These are phyloP conservation scores for Albula glossodonta DNA, from an alignment of 2,113 vertebrate species.

Conservation along the genomic window DNA sequence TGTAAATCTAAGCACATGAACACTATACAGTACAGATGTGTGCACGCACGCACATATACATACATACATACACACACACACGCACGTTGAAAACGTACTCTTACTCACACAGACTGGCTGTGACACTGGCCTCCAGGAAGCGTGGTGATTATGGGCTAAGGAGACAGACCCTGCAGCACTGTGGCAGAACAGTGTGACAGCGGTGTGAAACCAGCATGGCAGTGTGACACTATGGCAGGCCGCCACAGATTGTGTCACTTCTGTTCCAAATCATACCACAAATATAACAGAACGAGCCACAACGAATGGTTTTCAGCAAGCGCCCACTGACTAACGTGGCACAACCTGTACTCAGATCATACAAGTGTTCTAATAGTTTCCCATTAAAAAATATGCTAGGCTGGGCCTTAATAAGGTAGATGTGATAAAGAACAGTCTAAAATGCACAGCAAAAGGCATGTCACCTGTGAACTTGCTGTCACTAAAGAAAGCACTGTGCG, in stretches of 20 bases:
- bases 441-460: not conserved
- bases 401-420: not conserved
- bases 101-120: conserved; percentile 2
- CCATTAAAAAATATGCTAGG: not conserved
- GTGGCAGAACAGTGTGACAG: conserved; percentile 7
- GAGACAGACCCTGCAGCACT: not conserved
- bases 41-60: conserved; percentile 38
- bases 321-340: not conserved
- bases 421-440: not conserved
- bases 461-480: not conserved
- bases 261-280: not conserved
- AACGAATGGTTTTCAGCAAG: not conserved
- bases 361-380: not conserved
- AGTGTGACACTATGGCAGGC: not conserved
- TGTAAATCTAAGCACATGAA: not conserved
- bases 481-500: not conserved
- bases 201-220: not conserved
- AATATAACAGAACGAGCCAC: not conserved
- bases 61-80: conserved; percentile 15
- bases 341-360: not conserved
- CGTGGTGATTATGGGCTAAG: not conserved
- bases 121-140: not conserved
- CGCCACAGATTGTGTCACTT: not conserved
- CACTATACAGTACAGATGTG: not conserved
- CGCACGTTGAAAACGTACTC: conserved; percentile 7